Evolutionary conservation across 37 sponge, comb jelly and placozoan genomes (phyloP), one percentile per base, ranked within the genome.

Genomic region (Beroe forskalii): DNA sequence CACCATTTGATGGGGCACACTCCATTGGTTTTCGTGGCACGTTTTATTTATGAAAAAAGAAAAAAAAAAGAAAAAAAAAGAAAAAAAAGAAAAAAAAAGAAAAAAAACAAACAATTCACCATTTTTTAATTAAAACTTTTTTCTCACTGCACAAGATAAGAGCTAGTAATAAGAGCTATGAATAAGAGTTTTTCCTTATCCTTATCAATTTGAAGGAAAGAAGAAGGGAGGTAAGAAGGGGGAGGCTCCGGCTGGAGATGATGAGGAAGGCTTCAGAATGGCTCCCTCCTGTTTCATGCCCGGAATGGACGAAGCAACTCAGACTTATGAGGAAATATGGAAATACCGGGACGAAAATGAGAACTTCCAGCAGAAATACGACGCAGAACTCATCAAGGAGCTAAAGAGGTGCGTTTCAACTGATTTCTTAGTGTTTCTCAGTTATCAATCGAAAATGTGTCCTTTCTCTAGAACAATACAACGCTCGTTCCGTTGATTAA

Each of bases 331-430:
- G 93, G 97, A 93, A 48, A 89, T 94, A 12, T 98, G 99, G 99
- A 92, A 96, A 92, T 92, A 89, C 48, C 89, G 97, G 67, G 94
- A 96, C 75, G 99, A 98, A 38, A 48, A 91, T 32, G 91, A 75
- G 25, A 98, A 98, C 91, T 94, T 96, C 32, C 35, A 66, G 24
- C 99, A 98, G 93, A 94, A 94, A 62, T 95, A 96, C 60, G 99
- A 98, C 61, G 89, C 92, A 22, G 97, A 96, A 76, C 90, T 98
- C 0, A 94, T 98, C 83, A 98, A 98, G 60, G 96, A 94, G 67
- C 89, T 92, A 24, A 96, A 96, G 86, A 76, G 97, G 97, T 97
- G 14, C 0, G 90, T 43, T 0, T 43, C 6, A 75, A 23, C n/a
- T n/a, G n/a, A n/a, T n/a, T n/a, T n/a, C n/a, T n/a, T n/a, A n/a